These are phyloP conservation scores for Enteromius paludinosus DNA, from an alignment of 2,797 vertebrate species.

Conservation along the genomic window DNA sequence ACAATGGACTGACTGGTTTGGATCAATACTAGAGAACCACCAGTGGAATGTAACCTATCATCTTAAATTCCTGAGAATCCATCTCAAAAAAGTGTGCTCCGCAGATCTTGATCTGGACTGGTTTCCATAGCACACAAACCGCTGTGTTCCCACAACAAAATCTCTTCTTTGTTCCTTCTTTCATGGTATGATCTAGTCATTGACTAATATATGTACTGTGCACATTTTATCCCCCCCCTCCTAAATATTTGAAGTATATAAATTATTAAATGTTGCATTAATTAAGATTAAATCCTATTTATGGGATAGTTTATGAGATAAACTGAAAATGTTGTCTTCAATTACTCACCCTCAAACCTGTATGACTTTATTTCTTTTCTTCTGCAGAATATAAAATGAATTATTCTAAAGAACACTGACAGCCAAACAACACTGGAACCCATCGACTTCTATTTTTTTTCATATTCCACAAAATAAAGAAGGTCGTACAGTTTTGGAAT, in stretches of 20 bases:
- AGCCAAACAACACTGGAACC: no score
- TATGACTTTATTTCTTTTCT: neutral
- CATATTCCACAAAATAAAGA: neutral
- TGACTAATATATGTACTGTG: neutral
- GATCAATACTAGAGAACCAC: slow-evolving; percentile 9
- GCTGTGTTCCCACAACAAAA: neutral
- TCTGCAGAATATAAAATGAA: neutral
- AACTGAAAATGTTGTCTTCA: neutral
- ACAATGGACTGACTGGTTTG: slow-evolving; percentile 38
- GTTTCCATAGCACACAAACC: neutral
- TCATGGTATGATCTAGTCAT: neutral
- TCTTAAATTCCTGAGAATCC: slow-evolving; percentile 43
- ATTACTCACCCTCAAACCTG: neutral
- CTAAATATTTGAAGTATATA: neutral
- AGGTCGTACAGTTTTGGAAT: neutral
- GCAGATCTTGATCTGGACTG: neutral
- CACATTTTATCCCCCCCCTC: neutral
- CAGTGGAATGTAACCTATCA: slow-evolving; percentile 50
- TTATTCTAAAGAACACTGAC: neutral
- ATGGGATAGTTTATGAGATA: no score
- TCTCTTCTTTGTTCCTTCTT: neutral
- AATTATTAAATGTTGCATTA: neutral
- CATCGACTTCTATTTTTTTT: neutral
- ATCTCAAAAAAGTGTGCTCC: neutral
- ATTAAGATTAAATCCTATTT: neutral